Conservation (phyloP, 2,797 vertebrate species). For the Valencia hispanica region DNA sequence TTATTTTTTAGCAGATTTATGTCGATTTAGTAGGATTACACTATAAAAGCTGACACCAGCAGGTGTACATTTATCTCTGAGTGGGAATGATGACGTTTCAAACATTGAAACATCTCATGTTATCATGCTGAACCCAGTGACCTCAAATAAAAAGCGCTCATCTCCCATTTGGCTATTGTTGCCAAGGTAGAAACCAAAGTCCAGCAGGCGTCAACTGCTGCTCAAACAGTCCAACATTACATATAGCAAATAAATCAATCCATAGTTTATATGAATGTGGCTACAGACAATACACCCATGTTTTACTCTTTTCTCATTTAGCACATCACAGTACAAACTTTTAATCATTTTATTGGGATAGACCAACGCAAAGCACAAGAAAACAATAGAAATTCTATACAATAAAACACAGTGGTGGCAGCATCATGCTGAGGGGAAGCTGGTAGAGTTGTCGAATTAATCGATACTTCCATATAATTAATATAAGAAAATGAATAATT, state of each 20-base stretch:
- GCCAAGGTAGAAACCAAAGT: constrained; percentile 30
- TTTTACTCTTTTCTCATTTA: neutral
- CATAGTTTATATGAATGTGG: neutral
- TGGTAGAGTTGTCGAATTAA: no score
- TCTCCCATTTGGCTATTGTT: constrained; percentile 40
- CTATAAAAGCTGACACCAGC: constrained; percentile 8
- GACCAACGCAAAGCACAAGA: no score
- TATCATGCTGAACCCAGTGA: constrained; percentile 46
- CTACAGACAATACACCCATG: neutral
- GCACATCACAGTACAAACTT: neutral
- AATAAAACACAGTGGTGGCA: no score
- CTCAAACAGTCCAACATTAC: constrained; percentile 14
- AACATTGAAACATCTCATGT: constrained; percentile 45
- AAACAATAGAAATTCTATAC: no score
- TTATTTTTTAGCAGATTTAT: neutral
- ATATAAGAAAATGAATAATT: no score
- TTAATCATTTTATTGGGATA: neutral
- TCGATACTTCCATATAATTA: no score
- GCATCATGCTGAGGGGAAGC: no score
- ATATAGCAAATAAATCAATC: neutral
- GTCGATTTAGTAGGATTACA: neutral
- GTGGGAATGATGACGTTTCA: constrained; percentile 45
- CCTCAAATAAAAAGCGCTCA: constrained; percentile 54
- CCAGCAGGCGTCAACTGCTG: neutral
- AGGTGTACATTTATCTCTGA: constrained; percentile 20